Evolutionary conservation across 1,140 invertebrate species (phyloP), one percentile per base, ranked within the genome.

Genomic region (Rhynchophorus ferrugineus): DNA sequence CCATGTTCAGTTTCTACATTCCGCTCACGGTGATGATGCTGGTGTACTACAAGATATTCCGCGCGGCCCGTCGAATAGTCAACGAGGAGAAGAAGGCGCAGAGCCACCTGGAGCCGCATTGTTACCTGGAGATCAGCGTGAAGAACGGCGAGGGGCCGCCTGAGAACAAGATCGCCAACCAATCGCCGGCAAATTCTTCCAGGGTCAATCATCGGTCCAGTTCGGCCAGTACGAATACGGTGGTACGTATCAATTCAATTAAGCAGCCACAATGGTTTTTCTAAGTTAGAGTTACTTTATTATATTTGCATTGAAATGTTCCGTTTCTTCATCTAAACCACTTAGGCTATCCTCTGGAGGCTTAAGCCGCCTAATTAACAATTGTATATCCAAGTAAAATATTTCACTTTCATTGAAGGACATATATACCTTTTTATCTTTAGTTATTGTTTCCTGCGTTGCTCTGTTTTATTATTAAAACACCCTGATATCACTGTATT

Each of bases 1-100:
- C 90, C 0, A 73, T 91, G 49, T 86, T 87, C 33, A 91, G 88
- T 37, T 94, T 94, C 73, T 94, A 93, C 72, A 81, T 94, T 58
- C 91, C 91, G 0, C 71, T 93, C 18, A 77, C 84, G 44, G 87
- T 95, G 36, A 94, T 94, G 90, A 83, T 93, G 17, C 81, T 89
- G 51, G 87, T 94, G 1, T 94, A 95, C 66, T 88, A 90, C 65
- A 91, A 91, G 72, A 94, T 95, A 70, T 89, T 94, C 67, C 76
- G 83, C 37, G 88, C 87, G 0, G 88, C 88, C 3, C 77, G 85
- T 36, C 82, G 82, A 62, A 90, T 91, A 61, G 88, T 92, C 0
- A 76, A 85, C 61, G 88, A 90, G 61, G 89, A 92, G 73, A 85
- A 80, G 62, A 73, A 84, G n/a, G 87, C 88, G 7, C 87, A 90